A percentile compares a stretch with the other conserved stretches of the same genome.
Evolutionary conservation across 1,140 invertebrate genomes (phyloP).

Genomic region (Drosophila pandora): DNA sequence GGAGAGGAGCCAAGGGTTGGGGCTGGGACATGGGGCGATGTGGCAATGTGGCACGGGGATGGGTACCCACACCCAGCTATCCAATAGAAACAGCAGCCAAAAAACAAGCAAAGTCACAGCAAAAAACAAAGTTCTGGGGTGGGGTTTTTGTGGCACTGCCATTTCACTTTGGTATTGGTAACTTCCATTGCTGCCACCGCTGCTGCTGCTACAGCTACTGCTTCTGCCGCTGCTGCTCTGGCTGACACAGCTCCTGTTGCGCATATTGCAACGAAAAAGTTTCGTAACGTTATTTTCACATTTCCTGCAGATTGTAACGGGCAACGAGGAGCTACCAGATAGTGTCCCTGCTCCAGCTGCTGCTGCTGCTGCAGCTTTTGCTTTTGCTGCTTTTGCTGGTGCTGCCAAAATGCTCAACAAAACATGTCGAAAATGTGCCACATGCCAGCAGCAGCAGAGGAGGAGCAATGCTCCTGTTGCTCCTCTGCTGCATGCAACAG

Average conservation of each 20-base stretch:
- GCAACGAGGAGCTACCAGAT: slow-evolving; percentile 54
- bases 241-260: slow-evolving; percentile 67
- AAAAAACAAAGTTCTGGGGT: slow-evolving; percentile 48
- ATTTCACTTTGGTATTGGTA: background rate
- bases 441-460: slow-evolving; percentile 62
- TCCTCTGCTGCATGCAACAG: slow-evolving; percentile 71
- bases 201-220: slow-evolving; percentile 25
- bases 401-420: slow-evolving; percentile 78
- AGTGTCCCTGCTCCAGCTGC: slow-evolving; percentile 30
- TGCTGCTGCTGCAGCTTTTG: slow-evolving; percentile 7
- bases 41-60: background rate
- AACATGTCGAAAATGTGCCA: slow-evolving; percentile 82
- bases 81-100: slow-evolving; percentile 57
- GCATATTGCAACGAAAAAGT: slow-evolving; percentile 77
- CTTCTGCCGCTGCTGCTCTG: slow-evolving; percentile 15
- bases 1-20: background rate
- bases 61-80: slow-evolving; percentile 34
- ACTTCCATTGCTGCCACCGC: background rate
- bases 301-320: slow-evolving; percentile 72
- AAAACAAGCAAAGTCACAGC: slow-evolving; percentile 61
- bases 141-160: background rate
- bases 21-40: background rate
- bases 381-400: slow-evolving; percentile 30
- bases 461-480: slow-evolving; percentile 21
- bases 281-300: slow-evolving; percentile 81